Conservation (phyloP, 2,113 vertebrate genomes). For the Pogonocichla stellata region DNA sequence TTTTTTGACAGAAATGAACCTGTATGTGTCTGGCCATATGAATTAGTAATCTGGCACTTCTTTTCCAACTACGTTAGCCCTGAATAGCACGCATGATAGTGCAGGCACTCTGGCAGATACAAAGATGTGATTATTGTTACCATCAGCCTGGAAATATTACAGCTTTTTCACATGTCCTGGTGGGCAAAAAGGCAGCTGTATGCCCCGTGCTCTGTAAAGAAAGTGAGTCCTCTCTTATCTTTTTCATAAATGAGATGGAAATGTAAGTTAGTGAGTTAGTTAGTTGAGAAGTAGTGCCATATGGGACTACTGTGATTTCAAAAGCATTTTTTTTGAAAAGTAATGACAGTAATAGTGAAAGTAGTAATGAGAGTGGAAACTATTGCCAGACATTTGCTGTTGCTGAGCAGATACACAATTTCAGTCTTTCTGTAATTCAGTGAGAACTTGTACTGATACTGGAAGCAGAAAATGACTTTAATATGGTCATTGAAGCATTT, state of each 20-base stretch:
- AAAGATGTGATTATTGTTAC: neutral
- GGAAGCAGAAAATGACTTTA: neutral
- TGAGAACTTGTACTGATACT: neutral
- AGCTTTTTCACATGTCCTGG: neutral
- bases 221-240: neutral
- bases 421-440: neutral
- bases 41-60: constrained; percentile 15
- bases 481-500: neutral
- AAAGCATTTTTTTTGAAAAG: neutral
- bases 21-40: neutral
- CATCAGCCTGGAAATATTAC: neutral
- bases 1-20: neutral
- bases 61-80: neutral
- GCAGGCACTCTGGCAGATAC: neutral
- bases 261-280: neutral
- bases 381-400: neutral
- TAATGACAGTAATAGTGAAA: neutral
- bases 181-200: neutral
- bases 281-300: neutral
- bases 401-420: neutral
- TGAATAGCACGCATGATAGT: neutral
- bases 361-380: neutral
- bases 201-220: neutral
- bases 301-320: neutral
- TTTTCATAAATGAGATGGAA: neutral